These are phyloP conservation scores for Acanthoscelides obtectus DNA, from an alignment of 2,888 invertebrate species.

Conservation along the genomic window DNA sequence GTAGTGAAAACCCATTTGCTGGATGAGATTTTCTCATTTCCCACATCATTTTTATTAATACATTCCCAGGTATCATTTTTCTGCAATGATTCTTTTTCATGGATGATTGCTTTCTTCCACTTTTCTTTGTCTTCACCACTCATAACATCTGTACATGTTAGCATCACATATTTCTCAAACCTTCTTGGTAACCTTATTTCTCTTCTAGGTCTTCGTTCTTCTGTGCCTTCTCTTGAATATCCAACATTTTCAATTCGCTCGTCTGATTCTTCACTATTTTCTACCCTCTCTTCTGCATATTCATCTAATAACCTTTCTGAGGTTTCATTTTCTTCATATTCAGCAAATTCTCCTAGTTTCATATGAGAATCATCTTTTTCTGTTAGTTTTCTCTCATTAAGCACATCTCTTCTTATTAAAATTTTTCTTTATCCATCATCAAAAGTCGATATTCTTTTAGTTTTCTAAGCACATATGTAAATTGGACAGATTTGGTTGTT, in stretches of 20 bases:
- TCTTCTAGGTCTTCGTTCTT: conserved; percentile 11
- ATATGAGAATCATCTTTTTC: background rate
- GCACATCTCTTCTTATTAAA: no score
- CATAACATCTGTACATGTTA: no score
- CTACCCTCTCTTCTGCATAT: background rate
- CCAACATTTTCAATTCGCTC: conserved; percentile 2
- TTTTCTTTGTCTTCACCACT: no score
- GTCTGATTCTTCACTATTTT: no score
- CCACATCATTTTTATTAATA: conserved; percentile 15
- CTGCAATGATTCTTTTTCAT: conserved; percentile 19
- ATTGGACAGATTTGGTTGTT: conserved; percentile 28
- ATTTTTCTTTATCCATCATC: no score
- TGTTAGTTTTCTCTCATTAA: no score
- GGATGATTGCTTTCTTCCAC: conserved; percentile 23
- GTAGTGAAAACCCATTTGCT: conserved; percentile 15
- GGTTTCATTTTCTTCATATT: background rate
- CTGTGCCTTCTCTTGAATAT: conserved; percentile 21
- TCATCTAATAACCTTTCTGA: background rate
- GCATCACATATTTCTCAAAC: no score
- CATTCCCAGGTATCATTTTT: conserved; percentile 25
- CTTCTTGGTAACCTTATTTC: no score
- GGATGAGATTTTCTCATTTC: conserved; percentile 13
- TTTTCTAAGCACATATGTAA: conserved; percentile 32
- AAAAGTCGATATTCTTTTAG: conserved; percentile 19
- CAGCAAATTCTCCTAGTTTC: background rate